These are phyloP conservation scores for Epinotia demarniana DNA, from an alignment of 2,888 invertebrate genomes.

Conservation along the genomic window DNA sequence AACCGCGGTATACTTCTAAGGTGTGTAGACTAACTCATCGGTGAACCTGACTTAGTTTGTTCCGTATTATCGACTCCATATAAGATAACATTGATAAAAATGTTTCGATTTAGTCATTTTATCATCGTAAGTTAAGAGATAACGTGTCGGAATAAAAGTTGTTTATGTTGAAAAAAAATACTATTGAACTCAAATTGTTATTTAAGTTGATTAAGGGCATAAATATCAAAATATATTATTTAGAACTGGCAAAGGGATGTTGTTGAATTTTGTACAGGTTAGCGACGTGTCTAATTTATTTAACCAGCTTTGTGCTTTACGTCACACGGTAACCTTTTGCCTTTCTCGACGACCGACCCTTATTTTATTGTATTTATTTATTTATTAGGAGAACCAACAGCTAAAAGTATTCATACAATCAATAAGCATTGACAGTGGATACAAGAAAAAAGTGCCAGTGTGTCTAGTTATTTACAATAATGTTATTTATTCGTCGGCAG, in stretches of 20 bases:
- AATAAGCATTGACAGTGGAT: no score
- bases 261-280: neutral
- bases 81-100: constrained; percentile 68
- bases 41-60: constrained; percentile 35
- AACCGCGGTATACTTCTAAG: neutral
- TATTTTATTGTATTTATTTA: neutral
- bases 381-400: no score
- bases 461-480: neutral
- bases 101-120: constrained; percentile 20
- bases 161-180: constrained; percentile 2
- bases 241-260: constrained; percentile 5
- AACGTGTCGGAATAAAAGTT: constrained; percentile 19
- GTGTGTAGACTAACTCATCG: constrained; percentile 13
- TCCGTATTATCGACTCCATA: constrained; percentile 62
- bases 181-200: no score
- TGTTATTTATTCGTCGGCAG: constrained; percentile 11
- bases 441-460: no score
- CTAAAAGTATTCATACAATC: no score
- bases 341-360: constrained; percentile 5
- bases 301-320: constrained; percentile 14
- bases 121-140: constrained; percentile 30
- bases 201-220: no score
- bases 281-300: constrained; percentile 24
- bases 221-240: neutral
- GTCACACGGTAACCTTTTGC: constrained; percentile 18